Base-by-base conservation (phyloP, 1,140 invertebrate species). In the Bacillus rossius region DNA sequence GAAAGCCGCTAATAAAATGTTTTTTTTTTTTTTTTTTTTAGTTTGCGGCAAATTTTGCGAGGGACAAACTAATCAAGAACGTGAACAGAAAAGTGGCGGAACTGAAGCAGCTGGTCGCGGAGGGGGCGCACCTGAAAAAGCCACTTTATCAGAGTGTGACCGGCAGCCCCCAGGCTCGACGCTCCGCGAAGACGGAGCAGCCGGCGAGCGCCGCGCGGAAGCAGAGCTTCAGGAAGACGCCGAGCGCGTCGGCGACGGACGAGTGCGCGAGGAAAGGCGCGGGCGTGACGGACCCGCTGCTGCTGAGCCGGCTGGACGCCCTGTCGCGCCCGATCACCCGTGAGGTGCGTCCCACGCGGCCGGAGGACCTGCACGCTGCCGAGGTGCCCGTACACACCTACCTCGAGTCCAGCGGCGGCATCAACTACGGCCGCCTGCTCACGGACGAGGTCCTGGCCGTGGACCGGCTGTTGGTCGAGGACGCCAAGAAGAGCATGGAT, bases 21-120 rank as follows among this genome's bases (percentile, higher is more conserved):
- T 34, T 34, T 34, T 10, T 7, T 34, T 34, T 4, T 10, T 7
- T 65, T 60, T 43, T 60, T 52, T 74, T 68, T 59, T 66, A 86
- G 84, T 94, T 94, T 81, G 92, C 92, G 51, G 92, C 92, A 13
- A 89, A 95, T 67, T 95, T 91, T 78, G 91, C 89, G 17, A 86
- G 87, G 69, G 88, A 91, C 64, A 85, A 89, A 61, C 77, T 92
- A 13, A 83, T 92, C 59, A 83, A 86, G 66, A 89, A 83, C 69
- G 77, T 94, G 38, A 84, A 81, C 64, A 83, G 84, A 67, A 88
- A 87, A 75, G 79, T 92, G 22, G 76, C 85, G 20, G 84, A 87
- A 69, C 73, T 88, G 26, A 85, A 84, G 74, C 81, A 84, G 75
- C 80, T 57, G 84, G 84, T 57, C 20, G 25, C 55, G 16, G 17